Evolutionary conservation across 2,888 invertebrate species (phyloP).

Genomic region (Lordiphosa andalusiaca): DNA sequence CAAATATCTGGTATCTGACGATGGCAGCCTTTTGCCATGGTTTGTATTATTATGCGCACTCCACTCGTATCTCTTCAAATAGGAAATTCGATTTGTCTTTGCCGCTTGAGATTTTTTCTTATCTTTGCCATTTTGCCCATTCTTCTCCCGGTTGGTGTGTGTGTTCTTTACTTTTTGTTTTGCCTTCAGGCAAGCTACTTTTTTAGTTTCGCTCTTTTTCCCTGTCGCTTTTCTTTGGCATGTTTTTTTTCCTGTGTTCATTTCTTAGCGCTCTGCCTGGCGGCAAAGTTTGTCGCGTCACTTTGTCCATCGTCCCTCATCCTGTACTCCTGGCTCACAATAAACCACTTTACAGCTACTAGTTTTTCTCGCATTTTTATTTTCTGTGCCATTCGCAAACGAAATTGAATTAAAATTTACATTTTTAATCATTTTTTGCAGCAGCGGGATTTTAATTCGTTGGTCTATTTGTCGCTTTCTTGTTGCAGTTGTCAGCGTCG

Average conservation of each 20-base stretch:
- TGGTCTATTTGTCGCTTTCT: constrained; percentile 12
- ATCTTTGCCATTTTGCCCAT: constrained; percentile 1
- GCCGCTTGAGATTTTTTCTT: constrained; percentile 34
- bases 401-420: constrained; percentile 77
- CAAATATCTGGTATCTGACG: too few species aligned
- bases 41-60: not conserved
- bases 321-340: constrained; percentile 49
- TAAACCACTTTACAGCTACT: constrained; percentile 72
- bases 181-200: constrained; percentile 60
- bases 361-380: constrained; percentile 32
- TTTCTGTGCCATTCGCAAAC: constrained; percentile 34
- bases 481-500: constrained; percentile 47
- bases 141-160: not conserved
- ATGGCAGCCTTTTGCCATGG: not conserved
- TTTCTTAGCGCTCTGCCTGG: constrained; percentile 32
- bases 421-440: constrained; percentile 72
- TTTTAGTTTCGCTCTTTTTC: constrained; percentile 50
- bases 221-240: constrained; percentile 9
- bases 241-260: constrained; percentile 17
- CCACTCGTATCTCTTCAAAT: constrained; percentile 13
- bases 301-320: constrained; percentile 8
- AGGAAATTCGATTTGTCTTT: constrained; percentile 59
- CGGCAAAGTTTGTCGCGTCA: constrained; percentile 71
- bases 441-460: constrained; percentile 55
- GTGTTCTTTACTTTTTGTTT: constrained; percentile 15